These are phyloP conservation scores for Andinoacara biseriatus DNA, from an alignment of 2,113 vertebrate genomes.

Conservation along the genomic window DNA sequence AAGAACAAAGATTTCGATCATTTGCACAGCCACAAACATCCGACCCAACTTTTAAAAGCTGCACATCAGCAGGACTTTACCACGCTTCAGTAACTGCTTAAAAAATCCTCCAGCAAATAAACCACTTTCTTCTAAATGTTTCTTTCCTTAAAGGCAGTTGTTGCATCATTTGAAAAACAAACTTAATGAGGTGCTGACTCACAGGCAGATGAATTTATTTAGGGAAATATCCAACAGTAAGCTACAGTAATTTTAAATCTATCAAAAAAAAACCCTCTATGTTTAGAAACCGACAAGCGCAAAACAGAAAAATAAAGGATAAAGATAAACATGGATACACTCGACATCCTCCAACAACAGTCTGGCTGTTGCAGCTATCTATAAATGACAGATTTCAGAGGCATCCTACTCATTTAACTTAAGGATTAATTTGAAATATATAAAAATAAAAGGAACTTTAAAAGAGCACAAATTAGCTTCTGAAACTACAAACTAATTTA, in stretches of 20 bases:
- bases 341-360: background rate
- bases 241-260: background rate
- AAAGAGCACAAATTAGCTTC: background rate
- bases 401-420: background rate
- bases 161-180: conserved; percentile 7
- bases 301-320: background rate
- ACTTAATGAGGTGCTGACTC: conserved; percentile 1
- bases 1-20: background rate
- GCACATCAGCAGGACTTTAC: background rate
- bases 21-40: background rate
- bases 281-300: background rate
- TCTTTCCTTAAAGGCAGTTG: background rate
- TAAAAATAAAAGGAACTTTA: background rate
- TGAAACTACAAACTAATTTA: background rate
- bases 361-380: background rate
- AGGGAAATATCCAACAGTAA: background rate
- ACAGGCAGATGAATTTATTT: background rate
- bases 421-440: background rate
- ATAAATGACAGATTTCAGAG: background rate
- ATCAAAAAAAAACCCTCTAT: background rate
- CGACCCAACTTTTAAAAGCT: background rate
- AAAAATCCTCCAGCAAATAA: background rate
- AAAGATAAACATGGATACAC: background rate
- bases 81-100: background rate
- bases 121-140: background rate